Percentiles rank a stretch among this genome's conserved stretches.
Conservation (phyloP, 2,113 vertebrate species). For the Albula glossodonta region DNA sequence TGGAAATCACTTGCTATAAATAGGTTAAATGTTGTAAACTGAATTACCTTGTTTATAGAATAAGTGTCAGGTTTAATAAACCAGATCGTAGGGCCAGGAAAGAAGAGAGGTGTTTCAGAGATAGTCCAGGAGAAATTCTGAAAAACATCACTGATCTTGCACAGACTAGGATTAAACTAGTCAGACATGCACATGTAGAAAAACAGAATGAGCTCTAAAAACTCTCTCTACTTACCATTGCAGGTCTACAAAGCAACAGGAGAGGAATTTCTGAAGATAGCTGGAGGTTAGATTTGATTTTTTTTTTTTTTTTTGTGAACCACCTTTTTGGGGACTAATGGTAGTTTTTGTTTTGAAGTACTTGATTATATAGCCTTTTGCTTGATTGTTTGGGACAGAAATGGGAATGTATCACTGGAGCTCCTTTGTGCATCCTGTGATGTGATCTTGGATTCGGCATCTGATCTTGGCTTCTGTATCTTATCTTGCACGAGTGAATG, state of each 20-base stretch:
- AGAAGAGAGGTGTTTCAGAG: too few relatives aligned
- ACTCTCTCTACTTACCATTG: constrained; percentile 29
- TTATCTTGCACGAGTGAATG: constrained; percentile 66
- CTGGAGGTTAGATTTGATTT: constrained; percentile 83
- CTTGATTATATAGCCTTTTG: neutral
- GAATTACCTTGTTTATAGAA: neutral
- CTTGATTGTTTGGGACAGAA: neutral
- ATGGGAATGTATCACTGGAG: neutral
- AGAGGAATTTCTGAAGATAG: constrained; percentile 96
- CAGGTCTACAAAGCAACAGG: constrained; percentile 96
- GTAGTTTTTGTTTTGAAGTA: neutral
- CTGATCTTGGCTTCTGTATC: constrained; percentile 49
- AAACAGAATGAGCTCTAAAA: constrained; percentile 18
- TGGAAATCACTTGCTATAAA: neutral
- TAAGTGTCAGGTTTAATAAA: too few relatives aligned
- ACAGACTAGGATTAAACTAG: neutral
- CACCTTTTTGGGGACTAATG: constrained; percentile 27
- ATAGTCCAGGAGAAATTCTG: too few relatives aligned
- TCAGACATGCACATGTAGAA: neutral
- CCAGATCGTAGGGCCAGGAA: too few relatives aligned
- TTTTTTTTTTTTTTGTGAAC: neutral
- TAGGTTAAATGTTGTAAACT: neutral
- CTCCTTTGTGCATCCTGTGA: neutral
- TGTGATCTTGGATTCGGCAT: constrained; percentile 34
- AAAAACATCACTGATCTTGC: too few relatives aligned